Evolutionary conservation across 2,113 vertebrate species (phyloP), one percentile per base, ranked within the genome.

Genomic region (Lophius piscatorius): DNA sequence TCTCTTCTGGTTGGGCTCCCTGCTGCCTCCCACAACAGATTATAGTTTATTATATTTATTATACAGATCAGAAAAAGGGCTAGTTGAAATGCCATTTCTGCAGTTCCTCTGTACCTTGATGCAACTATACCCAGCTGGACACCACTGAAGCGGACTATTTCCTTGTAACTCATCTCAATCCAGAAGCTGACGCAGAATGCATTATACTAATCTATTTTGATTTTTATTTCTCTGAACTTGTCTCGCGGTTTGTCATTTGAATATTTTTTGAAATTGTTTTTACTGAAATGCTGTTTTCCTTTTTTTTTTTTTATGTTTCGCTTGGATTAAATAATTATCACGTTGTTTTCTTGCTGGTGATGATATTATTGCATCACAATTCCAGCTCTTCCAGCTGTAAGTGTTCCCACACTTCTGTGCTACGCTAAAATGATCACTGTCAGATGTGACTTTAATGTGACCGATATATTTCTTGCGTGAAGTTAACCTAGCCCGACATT

Each of bases 381-480:
- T 70, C 35, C 11, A 7, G 42, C 57, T 62, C 23, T 36, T n/a
- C 2, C 36, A 74, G 59, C 11, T 13, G 49, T 42, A 18, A 17
- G 31, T 13, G 17, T 47, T 41, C 39, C 14, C 14, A 8, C 66
- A 22, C 36, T 74, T 63, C 41, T 70, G 35, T 36, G 38, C n/a
- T n/a, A 17, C 35, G 44, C 58, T 36, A 23, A 61, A 50, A 52
- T 16, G 49, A 51, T 39, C 39, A 17, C 22, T 60, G 45, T 68
- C 61, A 62, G 54, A 70, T 39, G 54, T 63, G 67, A 62, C 40
- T 68, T 51, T 56, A 85, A 70, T 58, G 34, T 58, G 50, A 82
- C 61, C 82, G 87, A 84, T 82, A 68, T 10, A 69, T 78, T 69
- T 60, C 35, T 24, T 63, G 45, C 47, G 18, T 67, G 74, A 66